Evolutionary conservation across 2,797 vertebrate species (phyloP).

Genomic region (Acanthurus lineatus): DNA sequence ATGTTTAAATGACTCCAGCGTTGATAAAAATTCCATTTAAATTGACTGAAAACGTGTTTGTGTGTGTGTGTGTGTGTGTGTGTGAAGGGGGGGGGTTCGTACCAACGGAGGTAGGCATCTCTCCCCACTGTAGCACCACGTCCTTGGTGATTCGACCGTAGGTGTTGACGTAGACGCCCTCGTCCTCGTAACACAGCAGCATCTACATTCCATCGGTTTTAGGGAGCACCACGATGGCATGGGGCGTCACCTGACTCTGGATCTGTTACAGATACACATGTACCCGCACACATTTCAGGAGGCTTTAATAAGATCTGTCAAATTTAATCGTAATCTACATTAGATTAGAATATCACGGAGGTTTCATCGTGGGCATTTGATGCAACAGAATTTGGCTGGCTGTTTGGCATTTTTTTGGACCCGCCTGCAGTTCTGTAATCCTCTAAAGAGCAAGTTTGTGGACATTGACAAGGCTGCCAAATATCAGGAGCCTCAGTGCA

Average conservation of each 20-base stretch:
- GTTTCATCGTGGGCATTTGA: slow-evolving; percentile 40
- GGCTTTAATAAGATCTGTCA: slow-evolving; percentile 38
- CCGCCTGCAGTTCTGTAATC: slow-evolving; percentile 29
- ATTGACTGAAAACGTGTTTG: not conserved
- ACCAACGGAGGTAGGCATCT: slow-evolving; percentile 96
- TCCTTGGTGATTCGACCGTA: slow-evolving; percentile 95
- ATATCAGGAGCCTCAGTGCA: slow-evolving; percentile 23
- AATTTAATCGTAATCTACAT: slow-evolving; percentile 21
- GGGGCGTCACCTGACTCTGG: slow-evolving; percentile 85
- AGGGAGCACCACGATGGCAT: slow-evolving; percentile 94
- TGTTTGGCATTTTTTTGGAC: slow-evolving; percentile 18
- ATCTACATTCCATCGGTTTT: slow-evolving; percentile 94
- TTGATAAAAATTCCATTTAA: not conserved
- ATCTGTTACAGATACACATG: slow-evolving; percentile 64
- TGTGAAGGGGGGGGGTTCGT: no score
- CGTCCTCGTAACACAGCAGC: slow-evolving; percentile 94
- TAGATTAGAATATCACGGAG: slow-evolving; percentile 45
- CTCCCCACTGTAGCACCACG: slow-evolving; percentile 98
- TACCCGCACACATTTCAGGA: slow-evolving; percentile 23
- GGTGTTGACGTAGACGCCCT: slow-evolving; percentile 95
- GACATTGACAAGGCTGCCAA: slow-evolving; percentile 23
- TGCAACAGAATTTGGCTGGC: slow-evolving; percentile 22
- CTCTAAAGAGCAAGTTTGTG: slow-evolving; percentile 31
- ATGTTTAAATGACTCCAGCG: slow-evolving; percentile 6
- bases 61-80: no score